Percentiles rank a stretch among this genome's conserved stretches.
Conservation (phyloP, 2,113 vertebrate genomes). For the Heteronetta atricapilla region DNA sequence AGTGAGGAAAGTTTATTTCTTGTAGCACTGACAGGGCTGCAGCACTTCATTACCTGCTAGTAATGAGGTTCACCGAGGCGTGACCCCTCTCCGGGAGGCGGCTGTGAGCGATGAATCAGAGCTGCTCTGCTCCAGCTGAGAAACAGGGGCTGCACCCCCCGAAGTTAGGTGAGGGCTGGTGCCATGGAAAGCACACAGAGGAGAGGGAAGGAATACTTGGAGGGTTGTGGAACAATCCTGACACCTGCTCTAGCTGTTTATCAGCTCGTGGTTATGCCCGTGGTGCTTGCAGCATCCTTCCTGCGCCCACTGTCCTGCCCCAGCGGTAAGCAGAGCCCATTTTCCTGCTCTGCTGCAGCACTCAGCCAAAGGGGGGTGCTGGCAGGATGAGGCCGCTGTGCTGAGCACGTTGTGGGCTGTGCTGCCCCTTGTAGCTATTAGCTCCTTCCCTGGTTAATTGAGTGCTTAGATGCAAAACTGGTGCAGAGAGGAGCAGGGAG, state of each 20-base stretch:
- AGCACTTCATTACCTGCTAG: background rate
- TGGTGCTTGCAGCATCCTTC: background rate
- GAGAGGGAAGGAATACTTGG: no score
- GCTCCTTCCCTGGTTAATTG: background rate
- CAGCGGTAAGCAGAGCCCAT: accelerated
- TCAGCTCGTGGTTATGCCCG: accelerated
- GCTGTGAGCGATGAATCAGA: background rate
- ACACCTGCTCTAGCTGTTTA: accelerated
- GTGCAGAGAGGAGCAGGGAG: accelerated
- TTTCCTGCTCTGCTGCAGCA: accelerated
- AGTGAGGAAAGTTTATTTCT: background rate
- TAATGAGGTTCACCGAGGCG: accelerated
- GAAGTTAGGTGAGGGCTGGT: accelerated
- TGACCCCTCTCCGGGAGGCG: background rate
- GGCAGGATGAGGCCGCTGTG: accelerated
- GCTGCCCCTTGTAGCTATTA: no score
- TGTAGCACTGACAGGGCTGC: accelerated
- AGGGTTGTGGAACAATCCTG: accelerated
- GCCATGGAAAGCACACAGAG: accelerated
- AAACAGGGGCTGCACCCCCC: background rate
- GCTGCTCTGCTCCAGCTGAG: background rate
- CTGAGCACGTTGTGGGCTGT: accelerated
- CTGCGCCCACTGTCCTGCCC: background rate
- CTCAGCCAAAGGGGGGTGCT: accelerated
- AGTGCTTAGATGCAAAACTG: accelerated